Evolutionary conservation across 2,113 vertebrate species (phyloP).

Genomic region (Pelvicachromis taeniatus): DNA sequence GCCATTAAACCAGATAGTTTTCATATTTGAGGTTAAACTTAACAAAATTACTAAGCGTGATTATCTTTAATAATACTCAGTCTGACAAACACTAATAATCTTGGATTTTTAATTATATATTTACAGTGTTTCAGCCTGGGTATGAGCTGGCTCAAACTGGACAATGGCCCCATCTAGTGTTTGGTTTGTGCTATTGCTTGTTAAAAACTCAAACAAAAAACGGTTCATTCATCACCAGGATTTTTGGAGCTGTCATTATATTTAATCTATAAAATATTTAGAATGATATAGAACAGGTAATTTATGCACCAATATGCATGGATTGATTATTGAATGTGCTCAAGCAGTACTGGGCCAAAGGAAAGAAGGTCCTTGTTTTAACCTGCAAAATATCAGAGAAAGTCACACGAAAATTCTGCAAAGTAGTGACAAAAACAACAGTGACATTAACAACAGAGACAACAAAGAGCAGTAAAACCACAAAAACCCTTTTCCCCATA

Average conservation of each 20-base stretch:
- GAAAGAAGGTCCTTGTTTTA: background rate
- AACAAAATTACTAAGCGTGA: background rate
- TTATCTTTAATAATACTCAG: background rate
- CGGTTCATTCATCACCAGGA: accelerated
- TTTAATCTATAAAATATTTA: background rate
- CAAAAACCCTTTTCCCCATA: background rate
- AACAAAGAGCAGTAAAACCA: background rate
- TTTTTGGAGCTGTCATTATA: background rate
- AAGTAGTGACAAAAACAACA: background rate
- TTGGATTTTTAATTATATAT: background rate
- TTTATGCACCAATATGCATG: background rate
- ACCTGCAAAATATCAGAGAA: accelerated
- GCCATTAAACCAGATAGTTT: background rate
- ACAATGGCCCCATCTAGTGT: slow-evolving; percentile 26
- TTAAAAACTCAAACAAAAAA: background rate
- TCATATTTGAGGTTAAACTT: background rate
- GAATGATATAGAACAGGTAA: background rate
- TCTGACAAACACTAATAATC: background rate
- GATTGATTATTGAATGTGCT: background rate
- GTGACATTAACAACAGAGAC: background rate
- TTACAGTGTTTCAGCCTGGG: background rate
- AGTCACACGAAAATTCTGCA: background rate
- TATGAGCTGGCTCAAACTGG: background rate
- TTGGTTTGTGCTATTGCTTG: background rate
- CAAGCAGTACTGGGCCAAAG: background rate